Conservation (phyloP, 2,888 invertebrate species). For the Punctoribates punctum region DNA sequence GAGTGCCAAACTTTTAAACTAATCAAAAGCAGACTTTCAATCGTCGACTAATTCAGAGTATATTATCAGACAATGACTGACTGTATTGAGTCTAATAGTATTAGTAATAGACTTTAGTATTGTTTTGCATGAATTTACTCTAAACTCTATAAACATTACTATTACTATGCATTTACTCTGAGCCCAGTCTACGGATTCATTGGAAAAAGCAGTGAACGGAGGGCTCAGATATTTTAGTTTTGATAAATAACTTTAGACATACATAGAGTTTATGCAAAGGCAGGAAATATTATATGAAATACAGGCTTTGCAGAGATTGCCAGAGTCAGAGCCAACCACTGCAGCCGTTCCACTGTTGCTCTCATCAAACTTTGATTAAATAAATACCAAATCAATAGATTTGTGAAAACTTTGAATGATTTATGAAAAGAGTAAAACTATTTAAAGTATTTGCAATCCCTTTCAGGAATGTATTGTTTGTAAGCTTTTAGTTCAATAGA, state of each 20-base stretch:
- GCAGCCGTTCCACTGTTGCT: not conserved
- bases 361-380: not conserved
- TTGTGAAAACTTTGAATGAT: not conserved
- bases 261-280: not conserved
- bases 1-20: too few species aligned
- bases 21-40: too few species aligned
- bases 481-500: not conserved
- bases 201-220: not conserved
- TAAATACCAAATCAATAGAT: not conserved
- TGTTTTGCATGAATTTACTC: too few species aligned
- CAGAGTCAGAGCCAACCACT: not conserved
- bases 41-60: too few species aligned
- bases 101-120: too few species aligned
- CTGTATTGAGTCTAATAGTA: too few species aligned
- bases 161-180: not conserved
- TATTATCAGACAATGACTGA: too few species aligned
- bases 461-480: not conserved
- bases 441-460: not conserved
- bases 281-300: slow-evolving; percentile 18
- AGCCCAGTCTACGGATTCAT: not conserved
- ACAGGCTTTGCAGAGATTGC: not conserved
- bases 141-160: too few species aligned
- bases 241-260: slow-evolving; percentile 27
- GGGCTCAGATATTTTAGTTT: not conserved
- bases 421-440: not conserved